These are phyloP conservation scores for Pararge aegeria DNA, from an alignment of 1,140 invertebrate genomes.

Conservation along the genomic window DNA sequence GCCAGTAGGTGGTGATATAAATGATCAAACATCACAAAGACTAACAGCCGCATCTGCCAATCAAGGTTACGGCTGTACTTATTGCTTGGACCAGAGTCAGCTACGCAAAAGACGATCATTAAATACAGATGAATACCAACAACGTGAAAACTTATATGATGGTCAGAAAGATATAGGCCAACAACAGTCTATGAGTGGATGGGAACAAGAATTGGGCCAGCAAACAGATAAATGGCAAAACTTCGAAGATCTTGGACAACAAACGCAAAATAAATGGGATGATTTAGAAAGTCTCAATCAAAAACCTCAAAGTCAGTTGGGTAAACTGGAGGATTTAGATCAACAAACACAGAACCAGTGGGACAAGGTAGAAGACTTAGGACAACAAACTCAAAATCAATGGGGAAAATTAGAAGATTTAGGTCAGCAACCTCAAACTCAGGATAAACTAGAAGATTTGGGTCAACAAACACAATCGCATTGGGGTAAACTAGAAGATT, in stretches of 20 bases:
- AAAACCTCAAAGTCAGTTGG: constrained; percentile 22
- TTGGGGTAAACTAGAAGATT: constrained; percentile 40
- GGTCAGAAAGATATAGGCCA: constrained; percentile 14
- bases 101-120: constrained; percentile 51
- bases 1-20: constrained; percentile 41
- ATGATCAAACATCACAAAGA: constrained; percentile 48
- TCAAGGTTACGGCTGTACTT: constrained; percentile 31
- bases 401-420: constrained; percentile 30
- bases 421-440: constrained; percentile 17
- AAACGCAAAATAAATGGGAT: constrained; percentile 40
- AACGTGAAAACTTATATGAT: constrained; percentile 12
- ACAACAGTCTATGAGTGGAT: constrained; percentile 9
- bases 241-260: constrained; percentile 43
- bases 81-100: constrained; percentile 55
- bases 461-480: constrained; percentile 42
- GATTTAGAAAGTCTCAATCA: constrained; percentile 50
- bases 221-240: constrained; percentile 37
- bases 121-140: constrained; percentile 28
- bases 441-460: constrained; percentile 43
- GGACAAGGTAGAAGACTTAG: constrained; percentile 22
- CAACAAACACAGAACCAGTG: constrained; percentile 24
- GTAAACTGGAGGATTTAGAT: constrained; percentile 23
- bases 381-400: constrained; percentile 12
- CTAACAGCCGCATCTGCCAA: constrained; percentile 41
- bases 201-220: constrained; percentile 39